These are phyloP conservation scores for Euzetes globulus DNA, from an alignment of 2,888 invertebrate species.

Conservation along the genomic window DNA sequence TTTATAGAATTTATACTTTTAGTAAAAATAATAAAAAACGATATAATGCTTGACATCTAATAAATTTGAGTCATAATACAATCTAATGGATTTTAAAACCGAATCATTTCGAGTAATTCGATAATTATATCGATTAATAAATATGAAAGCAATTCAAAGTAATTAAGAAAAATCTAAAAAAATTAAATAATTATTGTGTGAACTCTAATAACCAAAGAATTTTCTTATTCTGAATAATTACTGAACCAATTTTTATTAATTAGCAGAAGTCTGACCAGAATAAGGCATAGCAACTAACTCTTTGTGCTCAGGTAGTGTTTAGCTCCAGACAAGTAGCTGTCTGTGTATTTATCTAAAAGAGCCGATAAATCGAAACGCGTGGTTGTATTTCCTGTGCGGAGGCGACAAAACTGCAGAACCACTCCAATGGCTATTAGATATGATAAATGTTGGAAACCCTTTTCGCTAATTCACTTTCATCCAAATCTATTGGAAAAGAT, in stretches of 20 bases:
- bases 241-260: not conserved
- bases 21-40: not conserved
- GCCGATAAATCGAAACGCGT: not conserved
- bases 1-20: not conserved
- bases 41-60: not conserved
- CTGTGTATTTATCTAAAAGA: not conserved
- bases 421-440: not conserved
- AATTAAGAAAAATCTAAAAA: not conserved
- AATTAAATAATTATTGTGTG: not conserved
- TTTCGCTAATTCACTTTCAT: not conserved
- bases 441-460: not conserved
- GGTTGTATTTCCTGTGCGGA: slow-evolving; percentile 18
- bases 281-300: too few species aligned
- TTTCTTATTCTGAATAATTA: not conserved
- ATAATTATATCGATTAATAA: not conserved
- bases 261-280: not conserved
- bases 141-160: not conserved
- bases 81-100: not conserved
- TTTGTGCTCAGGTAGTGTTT: too few species aligned
- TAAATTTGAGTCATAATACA: too few species aligned
- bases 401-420: not conserved
- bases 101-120: not conserved
- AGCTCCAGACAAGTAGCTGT: too few species aligned
- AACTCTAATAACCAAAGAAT: not conserved
- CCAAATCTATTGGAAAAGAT: not conserved